Evolutionary conservation across 2,113 vertebrate genomes (phyloP).

Genomic region (Trachemys scripta): DNA sequence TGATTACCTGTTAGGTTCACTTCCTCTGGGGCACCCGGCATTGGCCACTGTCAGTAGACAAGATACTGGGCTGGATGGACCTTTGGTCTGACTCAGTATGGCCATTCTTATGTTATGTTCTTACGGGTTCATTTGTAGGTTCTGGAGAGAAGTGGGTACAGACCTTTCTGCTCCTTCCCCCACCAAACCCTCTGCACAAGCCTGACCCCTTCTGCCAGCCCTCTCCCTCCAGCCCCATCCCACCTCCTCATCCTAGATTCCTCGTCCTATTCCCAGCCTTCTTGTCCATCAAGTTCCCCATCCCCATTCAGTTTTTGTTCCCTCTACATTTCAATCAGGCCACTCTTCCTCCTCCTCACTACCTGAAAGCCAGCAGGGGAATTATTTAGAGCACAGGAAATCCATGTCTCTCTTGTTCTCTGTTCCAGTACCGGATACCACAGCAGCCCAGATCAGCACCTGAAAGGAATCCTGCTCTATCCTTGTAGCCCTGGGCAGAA

Average conservation of each 20-base stretch:
- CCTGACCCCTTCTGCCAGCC: not conserved
- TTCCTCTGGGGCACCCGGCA: no score
- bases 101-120: no score
- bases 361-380: not conserved
- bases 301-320: not conserved
- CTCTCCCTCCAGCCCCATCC: not conserved
- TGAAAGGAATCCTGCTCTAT: not conserved
- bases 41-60: no score
- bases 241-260: not conserved
- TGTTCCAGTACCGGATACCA: not conserved
- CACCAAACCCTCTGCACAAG: not conserved
- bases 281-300: not conserved
- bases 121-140: not conserved
- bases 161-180: not conserved
- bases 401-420: not conserved
- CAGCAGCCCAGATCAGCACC: not conserved
- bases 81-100: no score
- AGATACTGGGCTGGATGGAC: no score
- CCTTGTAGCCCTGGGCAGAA: not conserved
- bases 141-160: not conserved
- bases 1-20: no score
- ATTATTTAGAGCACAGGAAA: accelerated
- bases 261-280: not conserved
- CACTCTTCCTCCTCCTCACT: not conserved
- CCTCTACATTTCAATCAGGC: not conserved